Conservation (phyloP, 2,113 vertebrate genomes). For the Himantopus leucocephalus region DNA sequence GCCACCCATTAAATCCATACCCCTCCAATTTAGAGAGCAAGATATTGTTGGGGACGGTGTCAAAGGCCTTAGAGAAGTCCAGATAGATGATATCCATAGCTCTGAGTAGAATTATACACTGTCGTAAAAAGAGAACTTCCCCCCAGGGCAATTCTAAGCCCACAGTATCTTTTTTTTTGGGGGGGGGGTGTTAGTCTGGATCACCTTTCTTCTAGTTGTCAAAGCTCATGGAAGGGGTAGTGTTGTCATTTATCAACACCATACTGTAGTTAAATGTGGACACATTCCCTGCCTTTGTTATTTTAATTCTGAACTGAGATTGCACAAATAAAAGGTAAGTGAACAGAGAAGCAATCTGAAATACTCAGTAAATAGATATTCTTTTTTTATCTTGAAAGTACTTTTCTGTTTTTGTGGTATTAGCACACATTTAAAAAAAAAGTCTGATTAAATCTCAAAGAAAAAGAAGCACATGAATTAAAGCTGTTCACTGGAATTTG, state of each 20-base stretch:
- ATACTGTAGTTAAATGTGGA: neutral
- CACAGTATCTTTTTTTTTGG: neutral
- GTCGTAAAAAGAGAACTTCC: neutral
- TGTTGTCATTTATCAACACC: neutral
- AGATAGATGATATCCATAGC: neutral
- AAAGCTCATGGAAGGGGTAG: neutral
- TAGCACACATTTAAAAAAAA: neutral
- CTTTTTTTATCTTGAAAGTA: neutral
- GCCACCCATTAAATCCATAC: neutral
- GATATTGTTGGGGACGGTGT: neutral
- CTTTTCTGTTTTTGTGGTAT: neutral
- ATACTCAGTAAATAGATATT: neutral
- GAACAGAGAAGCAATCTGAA: neutral
- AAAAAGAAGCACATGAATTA: neutral
- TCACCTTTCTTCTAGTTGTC: neutral
- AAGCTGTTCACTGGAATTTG: constrained; percentile 5
- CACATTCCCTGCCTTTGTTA: neutral
- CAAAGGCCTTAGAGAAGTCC: neutral
- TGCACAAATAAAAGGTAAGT: neutral
- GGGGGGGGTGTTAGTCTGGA: neutral
- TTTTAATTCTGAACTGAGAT: neutral
- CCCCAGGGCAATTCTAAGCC: neutral
- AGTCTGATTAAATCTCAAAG: neutral
- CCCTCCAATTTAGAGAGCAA: neutral
- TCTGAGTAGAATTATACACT: neutral